Base-by-base conservation (phyloP, 2,113 vertebrate genomes). In the Heterotilapia buettikoferi region DNA sequence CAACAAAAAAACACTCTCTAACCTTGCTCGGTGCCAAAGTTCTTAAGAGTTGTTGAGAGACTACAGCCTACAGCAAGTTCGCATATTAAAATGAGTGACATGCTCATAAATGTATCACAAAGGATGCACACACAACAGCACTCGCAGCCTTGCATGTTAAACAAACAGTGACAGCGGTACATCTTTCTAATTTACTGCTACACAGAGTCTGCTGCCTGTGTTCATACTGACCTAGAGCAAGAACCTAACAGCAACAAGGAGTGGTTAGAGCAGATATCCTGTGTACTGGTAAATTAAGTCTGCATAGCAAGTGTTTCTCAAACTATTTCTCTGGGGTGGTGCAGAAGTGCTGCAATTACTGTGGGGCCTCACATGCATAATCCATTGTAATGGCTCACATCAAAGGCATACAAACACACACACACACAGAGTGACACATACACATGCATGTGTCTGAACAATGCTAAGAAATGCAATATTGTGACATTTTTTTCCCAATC, bases 141-240 rank as follows among this genome's bases (percentile, higher is more conserved):
- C 14, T 76, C 9, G 12, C 82, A 71, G 9, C 18, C 31, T 12
- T 61, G 33, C 76, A 80, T 54, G 52, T 83, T 50, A 81, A 56
- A 68, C 40, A 14, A 78, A 79, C 18, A 57, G 73, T 12, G 18
- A n/a, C 43, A 57, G 52, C 10, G 26, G 38, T 57, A 56, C 50
- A 80, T 85, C 59, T 85, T 84, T 90, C 19, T 83, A 84, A 92
- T 94, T 90, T 84, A 90, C 53, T 76, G 85, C 61, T 73, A 87
- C 79, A 90, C 71, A 6, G 83, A 63, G 40, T 85, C 16, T 71
- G 84, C 80, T 82, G 83, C 38, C 19, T 18, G 7, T 84, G 84
- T 85, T 91, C 9, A 36, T 18, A 85, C 5, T 68, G 29, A 90
- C 80, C 61, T 19, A 19, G 16, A 83, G 43, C 59, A 53, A 63